Evolutionary conservation across 2,888 invertebrate genomes (phyloP), one percentile per base, ranked within the genome.

Genomic region (Mayetiola destructor): DNA sequence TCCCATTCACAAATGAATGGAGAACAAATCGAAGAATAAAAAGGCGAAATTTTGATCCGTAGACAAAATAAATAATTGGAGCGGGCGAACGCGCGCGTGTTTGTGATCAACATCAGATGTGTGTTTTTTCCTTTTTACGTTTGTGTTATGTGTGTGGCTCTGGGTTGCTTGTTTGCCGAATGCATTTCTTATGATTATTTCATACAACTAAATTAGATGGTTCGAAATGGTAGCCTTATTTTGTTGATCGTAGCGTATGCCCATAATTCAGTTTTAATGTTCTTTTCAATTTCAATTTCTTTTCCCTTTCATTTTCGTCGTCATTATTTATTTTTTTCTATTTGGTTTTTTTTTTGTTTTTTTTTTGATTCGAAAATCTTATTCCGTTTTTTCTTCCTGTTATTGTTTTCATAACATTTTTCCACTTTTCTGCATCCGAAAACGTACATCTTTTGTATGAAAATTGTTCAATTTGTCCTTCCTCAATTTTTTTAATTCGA

Each of bases 141-240:
- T 32, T 32, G 32, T 9, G 2, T 2, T 27, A 2, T 9, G 48
- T 27, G 21, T 42, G 27, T 27, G 2, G 14, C 48, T 27, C 4
- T 9, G 4, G 4, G 14, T 4, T 12, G n/a, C n/a, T 4, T 37
- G 37, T 37, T 27, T 5, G 23, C 27, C 48, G 27, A 48, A 27
- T 23, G 27, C 27, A 27, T 48, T 27, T 23, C n/a, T 48, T 27
- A 48, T 48, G 48, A 48, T 48, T 48, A 48, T 27, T 48, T 23
- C 27, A 23, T 48, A 48, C 16, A 16, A 27, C 48, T 27, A 48
- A 48, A 48, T 48, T 48, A 48, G 48, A 48, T 27, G 48, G 48
- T 48, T n/a, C 27, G 27, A 27, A 23, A 48, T 48, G n/a, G n/a
- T n/a, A n/a, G 48, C 48, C 48, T n/a, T n/a, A n/a, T n/a, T n/a